Evolutionary conservation across 1,140 invertebrate genomes (phyloP).

Genomic region (Dendrolimus kikuchii): DNA sequence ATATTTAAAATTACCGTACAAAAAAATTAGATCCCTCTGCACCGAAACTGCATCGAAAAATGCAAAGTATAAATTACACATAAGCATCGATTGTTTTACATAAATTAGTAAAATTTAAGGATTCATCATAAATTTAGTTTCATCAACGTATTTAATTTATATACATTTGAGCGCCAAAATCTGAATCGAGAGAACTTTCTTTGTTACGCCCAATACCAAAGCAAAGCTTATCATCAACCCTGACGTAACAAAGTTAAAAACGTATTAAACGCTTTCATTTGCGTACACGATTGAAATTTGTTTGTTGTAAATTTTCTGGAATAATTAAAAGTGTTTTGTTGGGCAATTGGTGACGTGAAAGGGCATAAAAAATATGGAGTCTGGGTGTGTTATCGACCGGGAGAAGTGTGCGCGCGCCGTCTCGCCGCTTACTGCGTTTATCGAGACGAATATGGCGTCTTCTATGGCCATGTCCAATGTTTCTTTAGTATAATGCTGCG

Average conservation of each 20-base stretch:
- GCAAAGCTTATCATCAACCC: too few species aligned
- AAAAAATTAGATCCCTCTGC: too few species aligned
- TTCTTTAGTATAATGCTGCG: not conserved
- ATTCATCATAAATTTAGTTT: too few species aligned
- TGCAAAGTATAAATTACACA: too few species aligned
- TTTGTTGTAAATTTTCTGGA: not conserved
- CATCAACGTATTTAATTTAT: too few species aligned
- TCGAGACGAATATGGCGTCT: slow-evolving; percentile 26
- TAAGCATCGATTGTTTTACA: too few species aligned
- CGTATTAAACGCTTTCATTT: too few species aligned
- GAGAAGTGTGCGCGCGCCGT: slow-evolving; percentile 57
- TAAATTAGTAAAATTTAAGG: too few species aligned
- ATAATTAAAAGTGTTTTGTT: slow-evolving; percentile 43
- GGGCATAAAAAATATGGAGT: slow-evolving; percentile 69
- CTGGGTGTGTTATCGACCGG: slow-evolving; percentile 66
- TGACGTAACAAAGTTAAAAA: too few species aligned
- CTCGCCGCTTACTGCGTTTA: slow-evolving; percentile 31
- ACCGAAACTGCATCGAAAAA: not conserved
- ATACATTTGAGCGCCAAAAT: too few species aligned
- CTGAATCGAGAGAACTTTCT: too few species aligned
- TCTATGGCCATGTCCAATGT: slow-evolving; percentile 5
- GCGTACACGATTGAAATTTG: not conserved
- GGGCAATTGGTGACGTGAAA: slow-evolving; percentile 55
- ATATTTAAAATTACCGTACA: not conserved
- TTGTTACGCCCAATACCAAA: too few species aligned